phyloP scores from a whole-genome alignment of 2,888 invertebrate genomes.

The Pomacea canaliculata region DNA sequence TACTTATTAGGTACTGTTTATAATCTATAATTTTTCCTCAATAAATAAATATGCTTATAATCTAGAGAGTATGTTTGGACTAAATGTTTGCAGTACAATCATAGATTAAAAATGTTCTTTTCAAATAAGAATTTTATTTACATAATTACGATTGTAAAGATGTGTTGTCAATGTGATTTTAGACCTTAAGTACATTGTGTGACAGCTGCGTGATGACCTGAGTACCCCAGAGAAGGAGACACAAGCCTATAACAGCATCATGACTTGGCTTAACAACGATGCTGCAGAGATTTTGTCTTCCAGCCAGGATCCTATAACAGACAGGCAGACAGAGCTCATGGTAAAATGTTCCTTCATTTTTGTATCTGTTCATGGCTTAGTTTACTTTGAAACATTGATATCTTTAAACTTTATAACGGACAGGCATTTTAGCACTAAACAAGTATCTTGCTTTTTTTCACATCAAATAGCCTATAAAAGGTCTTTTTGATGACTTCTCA shows the following conservation, averaged over 20 bases:
- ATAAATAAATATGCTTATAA: no score
- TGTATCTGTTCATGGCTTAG: conserved; percentile 86
- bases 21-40: no score
- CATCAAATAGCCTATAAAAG: background rate
- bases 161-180: no score
- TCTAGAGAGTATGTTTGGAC: no score
- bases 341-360: conserved; percentile 63
- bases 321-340: conserved; percentile 76
- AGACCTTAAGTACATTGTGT: conserved; percentile 10
- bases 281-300: conserved; percentile 62
- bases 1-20: no score
- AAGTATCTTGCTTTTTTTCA: background rate
- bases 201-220: conserved; percentile 38
- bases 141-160: no score
- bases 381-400: conserved; percentile 75
- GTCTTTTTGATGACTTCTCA: background rate
- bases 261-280: conserved; percentile 80
- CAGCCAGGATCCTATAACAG: conserved; percentile 62
- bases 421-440: background rate
- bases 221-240: conserved; percentile 58
- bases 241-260: conserved; percentile 77
- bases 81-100: no score
- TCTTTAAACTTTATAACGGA: background rate
- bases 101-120: no score
- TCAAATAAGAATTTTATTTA: no score